Base-by-base conservation (phyloP, 1,140 invertebrate genomes). In the Nomia melanderi region DNA sequence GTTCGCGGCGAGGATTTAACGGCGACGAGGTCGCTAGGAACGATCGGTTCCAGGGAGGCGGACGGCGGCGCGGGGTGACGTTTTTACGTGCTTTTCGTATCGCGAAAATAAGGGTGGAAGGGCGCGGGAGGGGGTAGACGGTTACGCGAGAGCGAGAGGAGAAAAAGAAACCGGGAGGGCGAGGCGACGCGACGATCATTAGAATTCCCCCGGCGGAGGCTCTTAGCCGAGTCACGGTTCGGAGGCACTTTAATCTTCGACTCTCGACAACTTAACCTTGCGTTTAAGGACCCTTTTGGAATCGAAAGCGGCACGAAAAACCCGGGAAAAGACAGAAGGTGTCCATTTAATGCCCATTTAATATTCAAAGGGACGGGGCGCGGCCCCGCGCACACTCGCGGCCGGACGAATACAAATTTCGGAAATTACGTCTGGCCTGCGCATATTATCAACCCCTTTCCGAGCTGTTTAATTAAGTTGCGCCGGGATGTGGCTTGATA, bases 191-290 rank as follows among this genome's bases (percentile, higher is more conserved):
- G 60, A 71, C 72, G 81, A 81, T 84, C 78, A 85, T 89, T 88
- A 86, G 81, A 81, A 87, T 82, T 87, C 82, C 78, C 53, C 83
- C 33, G 47, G 79, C 78, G 81, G 78, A 78, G 20, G 63, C 66
- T 82, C 81, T 85, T 86, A 86, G 64, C 66, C 77, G 87, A 83
- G 74, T 79, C 81, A 78, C 62, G 63, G 56, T 67, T 84, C 82
- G 75, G 82, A 82, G 81, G 77, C 79, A 86, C 86, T 89, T 89
- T 89, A 89, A 89, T 90, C 87, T 90, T 85, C 79, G 82, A 82
- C 81, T 85, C 81, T 70, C 84, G 81, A 84, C 83, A 82, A 86
- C 86, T 89, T 86, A 82, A 88, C 79, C 82, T 83, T 64, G 73
- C 81, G 76, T 80, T 84, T 80, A 82, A 79, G 67, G 57, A 80